Evolutionary conservation across 2,113 vertebrate species (phyloP).

Genomic region (Gopherus evgoodei): DNA sequence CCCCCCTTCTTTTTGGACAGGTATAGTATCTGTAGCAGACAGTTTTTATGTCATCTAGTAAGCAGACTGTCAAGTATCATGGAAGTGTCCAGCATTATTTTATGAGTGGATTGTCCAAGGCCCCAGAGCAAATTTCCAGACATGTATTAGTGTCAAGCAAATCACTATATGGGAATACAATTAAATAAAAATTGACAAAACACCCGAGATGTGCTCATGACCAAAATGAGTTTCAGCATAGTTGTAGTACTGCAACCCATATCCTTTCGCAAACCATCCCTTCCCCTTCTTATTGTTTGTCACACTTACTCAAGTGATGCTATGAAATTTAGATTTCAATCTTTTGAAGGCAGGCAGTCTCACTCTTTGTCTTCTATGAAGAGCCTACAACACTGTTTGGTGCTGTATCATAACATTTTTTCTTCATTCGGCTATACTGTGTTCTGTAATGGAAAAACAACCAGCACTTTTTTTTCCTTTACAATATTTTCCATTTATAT

Average conservation of each 20-base stretch:
- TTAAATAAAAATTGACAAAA: background rate
- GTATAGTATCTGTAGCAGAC: background rate
- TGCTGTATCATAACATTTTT: background rate
- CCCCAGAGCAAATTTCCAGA: background rate
- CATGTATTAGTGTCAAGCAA: fast-evolving
- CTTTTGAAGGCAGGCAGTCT: background rate
- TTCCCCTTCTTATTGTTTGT: background rate
- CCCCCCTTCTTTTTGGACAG: background rate
- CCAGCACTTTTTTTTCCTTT: background rate
- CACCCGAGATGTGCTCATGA: background rate
- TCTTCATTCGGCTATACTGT: background rate
- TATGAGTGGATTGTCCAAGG: background rate
- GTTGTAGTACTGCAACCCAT: background rate
- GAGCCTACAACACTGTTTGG: background rate
- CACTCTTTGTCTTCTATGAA: background rate
- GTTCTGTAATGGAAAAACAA: background rate
- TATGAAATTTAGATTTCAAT: background rate
- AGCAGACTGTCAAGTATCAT: background rate
- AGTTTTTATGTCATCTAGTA: background rate
- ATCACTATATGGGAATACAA: background rate
- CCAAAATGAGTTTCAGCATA: fast-evolving
- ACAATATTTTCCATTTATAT: no score
- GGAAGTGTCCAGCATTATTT: background rate
- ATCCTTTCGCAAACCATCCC: background rate
- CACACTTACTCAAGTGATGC: background rate